A percentile compares a stretch with the other conserved stretches of the same genome.
Conservation (phyloP, 2,888 invertebrate species). For the Gandaritis pyraliata region DNA sequence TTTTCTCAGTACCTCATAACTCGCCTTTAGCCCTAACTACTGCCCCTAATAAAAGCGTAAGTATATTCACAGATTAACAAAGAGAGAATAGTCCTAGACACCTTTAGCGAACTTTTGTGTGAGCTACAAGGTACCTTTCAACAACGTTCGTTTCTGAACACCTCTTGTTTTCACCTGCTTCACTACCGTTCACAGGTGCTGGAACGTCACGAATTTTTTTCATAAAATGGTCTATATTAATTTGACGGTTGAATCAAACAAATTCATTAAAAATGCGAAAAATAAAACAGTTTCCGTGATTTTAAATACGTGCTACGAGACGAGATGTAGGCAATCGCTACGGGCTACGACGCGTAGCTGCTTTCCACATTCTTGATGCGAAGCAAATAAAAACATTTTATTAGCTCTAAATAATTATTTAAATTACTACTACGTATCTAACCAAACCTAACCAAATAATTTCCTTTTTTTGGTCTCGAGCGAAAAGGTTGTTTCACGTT, state of each 20-base stretch:
- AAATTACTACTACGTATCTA: too few species aligned
- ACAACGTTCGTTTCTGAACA: too few species aligned
- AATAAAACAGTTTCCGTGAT: background rate
- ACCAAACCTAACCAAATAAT: too few species aligned
- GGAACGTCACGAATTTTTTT: too few species aligned
- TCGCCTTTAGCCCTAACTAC: slow-evolving; percentile 39
- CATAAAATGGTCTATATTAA: too few species aligned
- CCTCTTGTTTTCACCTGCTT: too few species aligned
- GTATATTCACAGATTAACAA: slow-evolving; percentile 40
- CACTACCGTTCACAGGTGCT: too few species aligned
- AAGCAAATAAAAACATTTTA: too few species aligned
- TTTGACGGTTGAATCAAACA: too few species aligned
- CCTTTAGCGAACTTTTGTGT: background rate
- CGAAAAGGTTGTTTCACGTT: too few species aligned
- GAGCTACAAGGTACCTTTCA: background rate
- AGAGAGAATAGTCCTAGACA: background rate
- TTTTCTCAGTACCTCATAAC: slow-evolving; percentile 52
- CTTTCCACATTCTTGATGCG: background rate
- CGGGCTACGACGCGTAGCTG: background rate
- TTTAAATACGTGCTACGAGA: background rate
- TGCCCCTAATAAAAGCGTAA: slow-evolving; percentile 52
- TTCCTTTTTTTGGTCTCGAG: too few species aligned
- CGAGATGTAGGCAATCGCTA: background rate
- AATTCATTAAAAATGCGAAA: background rate
- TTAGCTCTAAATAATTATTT: too few species aligned